These are phyloP conservation scores for Lasioglossum zephyrum DNA, from an alignment of 2,888 invertebrate genomes.

Conservation along the genomic window DNA sequence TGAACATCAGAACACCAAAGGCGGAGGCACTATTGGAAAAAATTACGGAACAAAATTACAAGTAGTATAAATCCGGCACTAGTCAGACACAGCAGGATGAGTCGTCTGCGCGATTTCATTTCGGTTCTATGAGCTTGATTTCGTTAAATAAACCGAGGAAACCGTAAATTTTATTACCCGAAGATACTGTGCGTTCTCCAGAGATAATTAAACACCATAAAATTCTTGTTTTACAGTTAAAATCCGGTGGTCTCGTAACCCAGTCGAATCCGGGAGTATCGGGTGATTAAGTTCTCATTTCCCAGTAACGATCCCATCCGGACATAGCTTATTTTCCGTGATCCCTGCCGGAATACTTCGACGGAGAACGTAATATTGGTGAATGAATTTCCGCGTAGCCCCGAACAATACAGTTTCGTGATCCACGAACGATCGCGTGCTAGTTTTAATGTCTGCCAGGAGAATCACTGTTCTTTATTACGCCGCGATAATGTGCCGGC, in stretches of 20 bases:
- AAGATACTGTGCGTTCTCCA: background rate
- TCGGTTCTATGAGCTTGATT: background rate
- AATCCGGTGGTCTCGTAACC: background rate
- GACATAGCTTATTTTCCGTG: slow-evolving; percentile 13
- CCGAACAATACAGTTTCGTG: slow-evolving; percentile 53
- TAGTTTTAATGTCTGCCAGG: slow-evolving; percentile 60
- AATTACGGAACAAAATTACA: background rate
- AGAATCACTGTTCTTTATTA: slow-evolving; percentile 65
- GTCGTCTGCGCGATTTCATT: background rate
- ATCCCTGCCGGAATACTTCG: background rate
- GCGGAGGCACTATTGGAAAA: background rate
- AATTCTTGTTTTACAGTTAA: background rate
- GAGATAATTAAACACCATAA: background rate
- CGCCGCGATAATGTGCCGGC: background rate
- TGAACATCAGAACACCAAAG: background rate
- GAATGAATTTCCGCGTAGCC: slow-evolving; percentile 13
- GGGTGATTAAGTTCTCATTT: slow-evolving; percentile 11
- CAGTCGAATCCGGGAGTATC: background rate
- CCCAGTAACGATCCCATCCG: background rate
- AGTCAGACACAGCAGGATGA: background rate
- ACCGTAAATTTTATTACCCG: background rate
- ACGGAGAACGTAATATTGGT: slow-evolving; percentile 28
- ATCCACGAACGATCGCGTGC: slow-evolving; percentile 61
- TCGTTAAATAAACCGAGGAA: background rate
- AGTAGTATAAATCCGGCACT: background rate